These are phyloP conservation scores for Cistogaster globosa DNA, from an alignment of 2,888 invertebrate genomes.

Conservation along the genomic window DNA sequence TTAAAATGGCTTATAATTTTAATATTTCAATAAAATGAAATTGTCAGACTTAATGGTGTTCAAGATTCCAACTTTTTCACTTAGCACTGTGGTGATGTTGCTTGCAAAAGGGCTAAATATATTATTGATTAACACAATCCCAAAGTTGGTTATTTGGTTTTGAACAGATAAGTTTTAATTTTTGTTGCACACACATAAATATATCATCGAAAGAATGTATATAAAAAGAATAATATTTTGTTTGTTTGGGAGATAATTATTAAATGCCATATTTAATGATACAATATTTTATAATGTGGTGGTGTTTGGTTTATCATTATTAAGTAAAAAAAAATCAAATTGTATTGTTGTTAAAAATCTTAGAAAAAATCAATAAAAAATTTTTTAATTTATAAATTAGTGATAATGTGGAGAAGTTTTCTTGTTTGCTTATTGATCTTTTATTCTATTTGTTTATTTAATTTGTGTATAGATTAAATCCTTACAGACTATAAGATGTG, in stretches of 20 bases:
- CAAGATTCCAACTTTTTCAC: slow-evolving; percentile 61
- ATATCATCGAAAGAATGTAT: not conserved
- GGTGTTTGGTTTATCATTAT: too few relatives aligned
- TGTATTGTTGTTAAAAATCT: too few relatives aligned
- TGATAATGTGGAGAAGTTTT: too few relatives aligned
- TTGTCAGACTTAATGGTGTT: slow-evolving; percentile 57
- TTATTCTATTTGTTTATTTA: too few relatives aligned
- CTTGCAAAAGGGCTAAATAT: not conserved
- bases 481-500: too few relatives aligned
- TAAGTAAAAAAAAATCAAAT: too few relatives aligned
- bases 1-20: slow-evolving; percentile 28
- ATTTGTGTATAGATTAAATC: too few relatives aligned
- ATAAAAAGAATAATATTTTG: too few relatives aligned
- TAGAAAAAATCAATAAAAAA: too few relatives aligned
- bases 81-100: slow-evolving; percentile 38
- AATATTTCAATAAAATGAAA: not conserved
- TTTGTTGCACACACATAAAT: slow-evolving; percentile 48
- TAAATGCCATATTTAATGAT: slow-evolving; percentile 51
- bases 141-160: slow-evolving; percentile 3
- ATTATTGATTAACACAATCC: slow-evolving; percentile 20
- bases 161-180: slow-evolving; percentile 43
- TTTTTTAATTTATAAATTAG: too few relatives aligned
- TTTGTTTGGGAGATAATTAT: slow-evolving; percentile 55
- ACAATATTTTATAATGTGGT: not conserved
- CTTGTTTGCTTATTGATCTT: too few relatives aligned